Percentiles rank a stretch among this genome's conserved stretches.
Conservation (phyloP, 2,888 invertebrate species). For the Oeneis ivallda region DNA sequence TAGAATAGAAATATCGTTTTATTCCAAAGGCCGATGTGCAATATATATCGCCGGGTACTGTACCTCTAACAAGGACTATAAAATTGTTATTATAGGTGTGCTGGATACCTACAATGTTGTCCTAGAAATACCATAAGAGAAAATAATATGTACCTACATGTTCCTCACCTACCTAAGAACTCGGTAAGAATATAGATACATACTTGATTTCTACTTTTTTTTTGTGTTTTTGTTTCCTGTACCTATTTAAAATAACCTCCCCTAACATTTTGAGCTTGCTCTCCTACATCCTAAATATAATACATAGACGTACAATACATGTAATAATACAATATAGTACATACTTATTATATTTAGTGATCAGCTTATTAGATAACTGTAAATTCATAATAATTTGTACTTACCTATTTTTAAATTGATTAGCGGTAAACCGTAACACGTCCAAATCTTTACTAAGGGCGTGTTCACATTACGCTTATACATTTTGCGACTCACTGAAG, state of each 20-base stretch:
- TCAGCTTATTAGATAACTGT: conserved; percentile 9
- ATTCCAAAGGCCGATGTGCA: no score
- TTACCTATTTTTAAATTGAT: conserved; percentile 4
- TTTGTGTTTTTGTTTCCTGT: no score
- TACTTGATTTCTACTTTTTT: no score
- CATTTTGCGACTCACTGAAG: no score
- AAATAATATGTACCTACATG: background rate
- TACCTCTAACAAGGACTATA: background rate
- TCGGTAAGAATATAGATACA: no score
- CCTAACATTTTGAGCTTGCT: background rate
- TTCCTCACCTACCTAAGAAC: background rate
- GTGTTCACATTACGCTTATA: no score
- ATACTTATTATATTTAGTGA: background rate
- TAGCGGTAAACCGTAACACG: conserved; percentile 12
- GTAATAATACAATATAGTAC: no score
- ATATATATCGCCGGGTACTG: no score
- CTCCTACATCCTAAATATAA: no score
- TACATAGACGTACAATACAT: no score
- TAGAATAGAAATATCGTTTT: no score
- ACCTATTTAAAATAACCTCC: background rate
- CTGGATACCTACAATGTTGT: background rate
- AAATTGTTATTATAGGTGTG: background rate
- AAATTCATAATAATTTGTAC: background rate
- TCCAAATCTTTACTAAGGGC: conserved; percentile 7
- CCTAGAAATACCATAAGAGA: conserved; percentile 4